Evolutionary conservation across 2,888 invertebrate species (phyloP).

Genomic region (Metopia argyrocephala): DNA sequence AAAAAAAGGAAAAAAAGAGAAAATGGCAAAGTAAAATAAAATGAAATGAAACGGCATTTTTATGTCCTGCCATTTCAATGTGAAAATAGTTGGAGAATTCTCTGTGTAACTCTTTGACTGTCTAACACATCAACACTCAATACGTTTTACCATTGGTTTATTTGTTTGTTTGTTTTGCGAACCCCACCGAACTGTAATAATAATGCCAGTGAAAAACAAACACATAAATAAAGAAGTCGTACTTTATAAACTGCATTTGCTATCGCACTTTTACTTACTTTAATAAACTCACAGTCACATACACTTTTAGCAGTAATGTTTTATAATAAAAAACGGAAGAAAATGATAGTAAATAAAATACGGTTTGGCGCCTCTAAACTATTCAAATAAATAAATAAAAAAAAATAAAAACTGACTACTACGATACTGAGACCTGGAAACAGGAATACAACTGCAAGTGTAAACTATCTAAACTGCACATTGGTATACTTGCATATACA

Average conservation of each 20-base stretch:
- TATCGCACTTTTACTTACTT: background rate
- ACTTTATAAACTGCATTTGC: conserved; percentile 18
- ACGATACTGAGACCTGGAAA: background rate
- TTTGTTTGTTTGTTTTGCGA: conserved; percentile 34
- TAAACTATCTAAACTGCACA: background rate
- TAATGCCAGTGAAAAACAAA: conserved; percentile 34
- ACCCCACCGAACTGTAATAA: conserved; percentile 47
- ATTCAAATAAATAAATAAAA: conserved; percentile 56
- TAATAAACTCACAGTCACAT: background rate
- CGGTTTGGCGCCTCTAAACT: conserved; percentile 61
- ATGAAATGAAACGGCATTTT: conserved; percentile 3
- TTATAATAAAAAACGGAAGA: conserved; percentile 62
- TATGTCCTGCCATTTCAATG: background rate
- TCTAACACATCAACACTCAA: background rate
- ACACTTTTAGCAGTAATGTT: conserved; percentile 41
- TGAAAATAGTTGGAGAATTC: background rate
- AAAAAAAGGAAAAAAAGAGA: background rate
- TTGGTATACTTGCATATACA: too few relatives aligned
- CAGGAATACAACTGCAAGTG: background rate
- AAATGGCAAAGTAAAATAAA: too few relatives aligned
- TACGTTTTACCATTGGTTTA: background rate
- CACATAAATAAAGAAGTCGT: conserved; percentile 51
- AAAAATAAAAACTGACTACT: background rate
- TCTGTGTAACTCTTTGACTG: background rate
- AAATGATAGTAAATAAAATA: conserved; percentile 64